These are phyloP conservation scores for Cirrhinus molitorella DNA, from an alignment of 2,797 vertebrate genomes.

Conservation along the genomic window DNA sequence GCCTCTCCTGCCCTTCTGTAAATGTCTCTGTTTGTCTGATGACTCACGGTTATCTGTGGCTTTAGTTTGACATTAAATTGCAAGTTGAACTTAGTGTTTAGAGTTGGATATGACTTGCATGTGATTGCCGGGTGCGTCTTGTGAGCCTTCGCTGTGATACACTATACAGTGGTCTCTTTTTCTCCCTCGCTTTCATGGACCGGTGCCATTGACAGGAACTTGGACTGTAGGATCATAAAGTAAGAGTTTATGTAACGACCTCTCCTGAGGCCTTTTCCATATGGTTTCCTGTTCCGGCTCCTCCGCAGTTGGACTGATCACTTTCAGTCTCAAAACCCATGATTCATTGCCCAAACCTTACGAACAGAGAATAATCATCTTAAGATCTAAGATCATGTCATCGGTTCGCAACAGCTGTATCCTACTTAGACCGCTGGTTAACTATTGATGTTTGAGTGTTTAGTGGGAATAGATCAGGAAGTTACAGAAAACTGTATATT, in stretches of 20 bases:
- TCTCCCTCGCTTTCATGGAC: conserved; percentile 47
- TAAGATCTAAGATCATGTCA: conserved; percentile 12
- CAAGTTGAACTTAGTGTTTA: neutral
- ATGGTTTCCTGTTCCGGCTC: conserved; percentile 53
- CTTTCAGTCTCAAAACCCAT: conserved; percentile 39
- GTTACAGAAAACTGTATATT: neutral
- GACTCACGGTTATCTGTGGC: neutral
- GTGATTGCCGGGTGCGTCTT: conserved; percentile 30
- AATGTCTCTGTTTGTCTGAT: neutral
- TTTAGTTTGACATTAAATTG: conserved; percentile 6
- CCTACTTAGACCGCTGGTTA: neutral
- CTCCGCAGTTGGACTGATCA: conserved; percentile 29
- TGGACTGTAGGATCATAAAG: conserved; percentile 39
- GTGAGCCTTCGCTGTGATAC: conserved; percentile 9
- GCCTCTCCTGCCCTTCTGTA: neutral
- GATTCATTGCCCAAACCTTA: conserved; percentile 39
- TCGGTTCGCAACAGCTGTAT: neutral
- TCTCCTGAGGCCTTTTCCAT: conserved; percentile 46
- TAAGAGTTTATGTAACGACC: conserved; percentile 42
- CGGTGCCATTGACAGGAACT: conserved; percentile 67
- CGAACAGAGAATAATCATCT: neutral
- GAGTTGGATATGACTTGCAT: conserved; percentile 12
- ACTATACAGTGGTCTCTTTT: conserved; percentile 1
- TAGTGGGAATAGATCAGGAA: neutral
- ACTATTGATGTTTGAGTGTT: neutral